A percentile compares a stretch with the other conserved stretches of the same genome.
Evolutionary conservation across 2,888 invertebrate species (phyloP).

Genomic region (Odontocerum albicorne): DNA sequence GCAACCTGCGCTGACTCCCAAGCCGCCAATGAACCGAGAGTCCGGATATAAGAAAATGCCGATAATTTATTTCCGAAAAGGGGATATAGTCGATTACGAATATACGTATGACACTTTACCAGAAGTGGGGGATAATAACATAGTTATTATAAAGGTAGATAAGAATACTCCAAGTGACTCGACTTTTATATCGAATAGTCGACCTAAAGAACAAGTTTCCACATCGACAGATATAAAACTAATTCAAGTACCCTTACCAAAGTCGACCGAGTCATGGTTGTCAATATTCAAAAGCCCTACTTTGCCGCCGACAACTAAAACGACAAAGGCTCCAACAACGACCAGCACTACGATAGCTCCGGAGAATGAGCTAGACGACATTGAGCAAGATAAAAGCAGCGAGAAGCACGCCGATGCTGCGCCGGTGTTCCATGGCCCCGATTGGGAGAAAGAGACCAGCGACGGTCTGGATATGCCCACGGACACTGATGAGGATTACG

Average conservation of each 20-base stretch:
- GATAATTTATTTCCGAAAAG: conserved; percentile 27
- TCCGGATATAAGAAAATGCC: too few relatives aligned
- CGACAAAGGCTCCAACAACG: too few relatives aligned
- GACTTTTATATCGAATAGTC: too few relatives aligned
- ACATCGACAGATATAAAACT: not conserved
- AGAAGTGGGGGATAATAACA: conserved; percentile 2
- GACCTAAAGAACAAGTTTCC: too few relatives aligned
- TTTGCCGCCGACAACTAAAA: not conserved
- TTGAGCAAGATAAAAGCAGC: too few relatives aligned
- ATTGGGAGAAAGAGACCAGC: too few relatives aligned
- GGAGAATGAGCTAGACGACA: too few relatives aligned
- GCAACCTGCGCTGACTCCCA: too few relatives aligned
- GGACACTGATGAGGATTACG: not conserved
- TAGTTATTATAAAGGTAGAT: conserved; percentile 4
- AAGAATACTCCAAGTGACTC: not conserved
- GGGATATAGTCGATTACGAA: conserved; percentile 30
- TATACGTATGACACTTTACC: conserved; percentile 24
- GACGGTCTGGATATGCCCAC: not conserved
- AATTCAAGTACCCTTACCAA: not conserved
- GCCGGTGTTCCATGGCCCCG: too few relatives aligned
- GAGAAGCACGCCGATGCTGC: too few relatives aligned
- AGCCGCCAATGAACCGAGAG: too few relatives aligned
- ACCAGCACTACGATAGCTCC: too few relatives aligned
- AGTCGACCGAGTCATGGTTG: not conserved
- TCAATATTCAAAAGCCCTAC: not conserved